Evolutionary conservation across 2,888 invertebrate species (phyloP).

Genomic region (Drosophila paucipuncta): DNA sequence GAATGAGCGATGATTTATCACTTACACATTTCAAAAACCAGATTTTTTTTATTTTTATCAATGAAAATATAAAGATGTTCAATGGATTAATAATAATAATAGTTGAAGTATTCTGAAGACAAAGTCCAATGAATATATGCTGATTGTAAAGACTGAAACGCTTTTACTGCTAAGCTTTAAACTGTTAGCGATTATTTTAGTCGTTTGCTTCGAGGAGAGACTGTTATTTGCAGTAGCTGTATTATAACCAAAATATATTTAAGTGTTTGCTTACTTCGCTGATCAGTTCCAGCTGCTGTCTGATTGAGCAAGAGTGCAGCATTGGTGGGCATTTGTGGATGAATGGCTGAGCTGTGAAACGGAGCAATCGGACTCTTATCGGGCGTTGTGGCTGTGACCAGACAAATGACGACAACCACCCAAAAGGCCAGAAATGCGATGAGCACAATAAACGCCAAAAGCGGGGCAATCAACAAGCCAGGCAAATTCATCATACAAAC

Average conservation of each 20-base stretch:
- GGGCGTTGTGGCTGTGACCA: slow-evolving; percentile 92
- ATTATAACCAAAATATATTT: background rate
- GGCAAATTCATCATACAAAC: slow-evolving; percentile 94
- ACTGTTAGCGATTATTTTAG: background rate
- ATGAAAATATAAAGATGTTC: slow-evolving; percentile 31
- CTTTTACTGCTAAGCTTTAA: background rate
- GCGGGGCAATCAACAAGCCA: slow-evolving; percentile 92
- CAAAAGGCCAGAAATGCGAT: slow-evolving; percentile 93
- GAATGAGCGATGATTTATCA: slow-evolving; percentile 17
- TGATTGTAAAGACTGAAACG: background rate
- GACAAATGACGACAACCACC: slow-evolving; percentile 92
- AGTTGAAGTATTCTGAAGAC: slow-evolving; percentile 1
- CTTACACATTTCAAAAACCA: slow-evolving; percentile 53
- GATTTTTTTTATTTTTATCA: slow-evolving; percentile 21
- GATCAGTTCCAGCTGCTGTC: slow-evolving; percentile 64
- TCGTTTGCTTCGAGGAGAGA: slow-evolving; percentile 2
- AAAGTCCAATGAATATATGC: slow-evolving; percentile 1
- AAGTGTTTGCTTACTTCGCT: slow-evolving; percentile 73
- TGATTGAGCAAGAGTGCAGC: slow-evolving; percentile 50
- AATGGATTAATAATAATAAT: slow-evolving; percentile 1
- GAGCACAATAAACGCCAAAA: slow-evolving; percentile 92
- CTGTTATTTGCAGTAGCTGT: background rate
- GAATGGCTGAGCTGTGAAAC: slow-evolving; percentile 70
- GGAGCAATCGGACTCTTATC: slow-evolving; percentile 86
- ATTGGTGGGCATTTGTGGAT: slow-evolving; percentile 48